Conservation (phyloP, 2,888 invertebrate genomes). For the Lepidonotus clava region DNA sequence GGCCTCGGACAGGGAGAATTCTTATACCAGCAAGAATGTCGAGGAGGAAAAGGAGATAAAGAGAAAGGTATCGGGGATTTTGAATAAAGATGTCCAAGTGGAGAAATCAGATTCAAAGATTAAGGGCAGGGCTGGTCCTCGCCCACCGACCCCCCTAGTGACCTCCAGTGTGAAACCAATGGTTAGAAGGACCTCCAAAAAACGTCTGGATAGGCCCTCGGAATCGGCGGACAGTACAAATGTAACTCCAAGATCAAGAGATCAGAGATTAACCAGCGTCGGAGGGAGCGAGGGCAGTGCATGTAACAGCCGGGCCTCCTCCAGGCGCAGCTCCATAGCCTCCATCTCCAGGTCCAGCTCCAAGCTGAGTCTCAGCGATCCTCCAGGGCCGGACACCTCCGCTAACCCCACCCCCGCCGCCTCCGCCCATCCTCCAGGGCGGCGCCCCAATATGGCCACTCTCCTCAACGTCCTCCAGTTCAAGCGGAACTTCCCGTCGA, state of each 20-base stretch:
- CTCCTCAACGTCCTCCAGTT: not conserved
- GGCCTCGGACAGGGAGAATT: too few species aligned
- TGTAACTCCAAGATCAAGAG: not conserved
- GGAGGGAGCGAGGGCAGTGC: not conserved
- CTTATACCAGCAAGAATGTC: too few species aligned
- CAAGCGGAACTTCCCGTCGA: not conserved
- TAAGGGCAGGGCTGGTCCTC: not conserved
- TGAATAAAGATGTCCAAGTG: too few species aligned
- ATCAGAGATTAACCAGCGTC: not conserved
- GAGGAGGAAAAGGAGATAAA: too few species aligned
- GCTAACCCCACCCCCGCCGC: not conserved
- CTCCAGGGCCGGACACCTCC: not conserved
- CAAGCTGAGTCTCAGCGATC: not conserved
- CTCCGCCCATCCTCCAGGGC: not conserved
- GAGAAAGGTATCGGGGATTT: too few species aligned
- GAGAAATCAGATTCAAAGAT: too few species aligned
- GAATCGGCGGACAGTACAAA: not conserved
- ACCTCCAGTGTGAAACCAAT: not conserved
- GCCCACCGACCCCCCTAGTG: not conserved
- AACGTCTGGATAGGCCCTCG: too few species aligned
- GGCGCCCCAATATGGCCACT: not conserved
- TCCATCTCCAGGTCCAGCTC: not conserved
- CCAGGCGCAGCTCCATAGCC: not conserved
- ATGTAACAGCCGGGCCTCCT: not conserved
- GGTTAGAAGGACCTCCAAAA: too few species aligned